phyloP scores from a whole-genome alignment of 2,113 vertebrate species.

The Lagenorhynchus albirostris region DNA sequence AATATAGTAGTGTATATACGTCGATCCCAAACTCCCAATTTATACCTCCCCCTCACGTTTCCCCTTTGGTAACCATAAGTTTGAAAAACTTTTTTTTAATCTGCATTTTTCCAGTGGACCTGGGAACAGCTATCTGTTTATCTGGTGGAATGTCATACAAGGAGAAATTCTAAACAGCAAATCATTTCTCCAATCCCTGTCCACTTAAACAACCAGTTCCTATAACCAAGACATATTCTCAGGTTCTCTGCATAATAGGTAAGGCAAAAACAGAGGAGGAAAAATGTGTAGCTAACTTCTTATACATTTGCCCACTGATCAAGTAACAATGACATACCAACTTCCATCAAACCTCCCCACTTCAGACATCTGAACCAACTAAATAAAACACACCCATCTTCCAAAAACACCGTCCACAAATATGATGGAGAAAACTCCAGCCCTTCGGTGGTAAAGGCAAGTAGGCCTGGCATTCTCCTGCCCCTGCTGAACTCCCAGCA shows the following conservation, averaged over 20 bases:
- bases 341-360: not conserved
- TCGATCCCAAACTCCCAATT: not conserved
- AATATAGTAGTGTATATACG: no score
- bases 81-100: not conserved
- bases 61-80: not conserved
- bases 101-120: not conserved
- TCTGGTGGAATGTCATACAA: no score
- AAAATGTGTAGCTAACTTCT: not conserved
- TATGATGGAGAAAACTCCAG: fast-evolving
- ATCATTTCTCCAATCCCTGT: not conserved
- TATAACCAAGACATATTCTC: not conserved
- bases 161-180: not conserved
- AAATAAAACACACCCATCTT: not conserved
- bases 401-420: not conserved
- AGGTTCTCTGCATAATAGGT: not conserved
- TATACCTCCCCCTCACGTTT: not conserved
- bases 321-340: not conserved
- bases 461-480: fast-evolving
- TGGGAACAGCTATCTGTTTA: not conserved
- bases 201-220: not conserved
- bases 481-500: fast-evolving
- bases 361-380: not conserved
- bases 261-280: not conserved
- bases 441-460: not conserved
- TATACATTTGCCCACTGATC: not conserved